Evolutionary conservation across 2,888 invertebrate genomes (phyloP).

Genomic region (Nemoura dubitans): DNA sequence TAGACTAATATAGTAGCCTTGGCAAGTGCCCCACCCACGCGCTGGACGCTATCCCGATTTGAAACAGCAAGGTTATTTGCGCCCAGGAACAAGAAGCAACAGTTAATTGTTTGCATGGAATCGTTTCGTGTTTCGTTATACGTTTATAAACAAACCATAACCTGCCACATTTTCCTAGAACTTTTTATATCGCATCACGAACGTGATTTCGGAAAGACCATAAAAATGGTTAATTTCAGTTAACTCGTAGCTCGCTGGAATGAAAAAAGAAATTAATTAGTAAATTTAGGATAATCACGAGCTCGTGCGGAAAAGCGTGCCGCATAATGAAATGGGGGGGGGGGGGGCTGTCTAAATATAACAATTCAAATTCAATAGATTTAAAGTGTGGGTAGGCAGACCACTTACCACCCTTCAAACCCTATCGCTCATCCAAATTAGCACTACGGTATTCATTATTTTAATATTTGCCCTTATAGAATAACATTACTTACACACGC

Average conservation of each 20-base stretch:
- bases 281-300: neutral
- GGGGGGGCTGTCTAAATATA: neutral
- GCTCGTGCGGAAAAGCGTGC: slow-evolving; percentile 5
- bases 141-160: neutral
- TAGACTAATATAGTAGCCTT: too few relatives aligned
- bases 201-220: neutral
- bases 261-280: neutral
- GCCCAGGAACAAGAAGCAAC: neutral
- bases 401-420: neutral
- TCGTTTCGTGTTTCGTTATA: neutral
- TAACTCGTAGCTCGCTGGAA: neutral
- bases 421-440: too few relatives aligned
- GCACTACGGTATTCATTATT: too few relatives aligned
- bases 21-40: too few relatives aligned
- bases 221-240: neutral
- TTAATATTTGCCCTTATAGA: too few relatives aligned
- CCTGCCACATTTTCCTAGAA: neutral
- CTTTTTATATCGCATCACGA: neutral
- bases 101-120: neutral
- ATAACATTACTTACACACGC: too few relatives aligned
- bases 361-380: neutral
- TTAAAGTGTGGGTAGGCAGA: neutral
- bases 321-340: neutral
- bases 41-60: too few relatives aligned
- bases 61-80: too few relatives aligned